A percentile compares a stretch with the other conserved stretches of the same genome.
phyloP scores from a whole-genome alignment of 2,797 vertebrate genomes.

The Poeciliopsis turneri region DNA sequence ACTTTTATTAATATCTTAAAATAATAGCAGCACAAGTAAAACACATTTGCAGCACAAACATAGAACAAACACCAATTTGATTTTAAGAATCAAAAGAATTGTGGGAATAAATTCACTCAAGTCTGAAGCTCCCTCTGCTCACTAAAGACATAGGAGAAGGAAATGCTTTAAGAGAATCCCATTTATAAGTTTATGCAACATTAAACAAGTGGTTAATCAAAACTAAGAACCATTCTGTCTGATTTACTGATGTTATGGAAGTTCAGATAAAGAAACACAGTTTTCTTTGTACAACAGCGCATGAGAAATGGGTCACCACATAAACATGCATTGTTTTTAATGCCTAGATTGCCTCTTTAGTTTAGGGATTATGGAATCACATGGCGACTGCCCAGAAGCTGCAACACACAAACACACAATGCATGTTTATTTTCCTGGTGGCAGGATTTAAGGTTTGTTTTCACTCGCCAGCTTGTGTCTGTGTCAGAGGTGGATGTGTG shows the following conservation, averaged over 20 bases:
- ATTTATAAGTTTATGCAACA: not conserved
- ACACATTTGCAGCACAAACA: not conserved
- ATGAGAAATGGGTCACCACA: constrained; percentile 45
- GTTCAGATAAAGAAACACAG: not conserved
- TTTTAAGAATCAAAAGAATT: no score
- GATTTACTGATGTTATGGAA: not conserved
- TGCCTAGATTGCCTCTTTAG: constrained; percentile 41
- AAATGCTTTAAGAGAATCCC: not conserved
- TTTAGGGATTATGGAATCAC: constrained; percentile 22
- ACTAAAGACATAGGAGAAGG: not conserved
- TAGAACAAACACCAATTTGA: no score
- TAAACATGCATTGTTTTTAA: constrained; percentile 41
- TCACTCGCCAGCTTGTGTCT: constrained; percentile 20
- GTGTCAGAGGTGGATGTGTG: constrained; percentile 14
- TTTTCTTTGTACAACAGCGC: constrained; percentile 14
- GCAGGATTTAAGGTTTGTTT: constrained; percentile 35
- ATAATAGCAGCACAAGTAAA: not conserved
- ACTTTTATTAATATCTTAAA: no score
- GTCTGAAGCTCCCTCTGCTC: not conserved
- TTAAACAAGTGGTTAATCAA: not conserved
- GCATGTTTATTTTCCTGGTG: constrained; percentile 21
- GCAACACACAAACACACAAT: constrained; percentile 18
- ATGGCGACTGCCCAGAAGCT: constrained; percentile 21
- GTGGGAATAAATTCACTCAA: no score
- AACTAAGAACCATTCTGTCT: not conserved